A percentile compares a stretch with the other conserved stretches of the same genome.
Evolutionary conservation across 2,888 invertebrate genomes (phyloP).

Genomic region (Pristionchus maxplancki): DNA sequence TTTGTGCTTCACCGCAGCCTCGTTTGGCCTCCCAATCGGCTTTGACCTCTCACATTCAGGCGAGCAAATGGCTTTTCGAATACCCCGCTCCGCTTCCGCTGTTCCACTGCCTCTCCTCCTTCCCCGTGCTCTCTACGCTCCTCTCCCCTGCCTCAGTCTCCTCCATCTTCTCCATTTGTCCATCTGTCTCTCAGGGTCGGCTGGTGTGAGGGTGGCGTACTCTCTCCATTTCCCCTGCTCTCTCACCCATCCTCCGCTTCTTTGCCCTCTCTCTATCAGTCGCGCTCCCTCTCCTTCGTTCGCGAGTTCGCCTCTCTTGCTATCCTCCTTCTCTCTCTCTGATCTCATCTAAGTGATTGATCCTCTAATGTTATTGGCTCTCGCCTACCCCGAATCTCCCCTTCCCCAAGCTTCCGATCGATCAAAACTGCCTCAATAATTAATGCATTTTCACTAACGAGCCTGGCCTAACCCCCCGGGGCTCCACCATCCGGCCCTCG

Average conservation of each 20-base stretch:
- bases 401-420: background rate
- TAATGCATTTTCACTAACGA: constrained; percentile 12
- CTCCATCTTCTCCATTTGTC: constrained; percentile 10
- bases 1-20: background rate
- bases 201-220: constrained; percentile 20
- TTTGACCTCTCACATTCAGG: background rate
- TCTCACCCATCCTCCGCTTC: background rate
- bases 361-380: constrained; percentile 28
- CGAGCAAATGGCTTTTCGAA: constrained; percentile 15
- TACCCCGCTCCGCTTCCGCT: background rate
- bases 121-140: background rate
- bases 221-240: constrained; percentile 9
- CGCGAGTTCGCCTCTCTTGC: background rate
- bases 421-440: constrained; percentile 13
- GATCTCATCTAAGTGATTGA: constrained; percentile 31
- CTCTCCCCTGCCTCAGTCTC: background rate
- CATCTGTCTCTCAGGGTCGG: constrained; percentile 37
- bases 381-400: background rate
- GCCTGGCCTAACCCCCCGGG: background rate
- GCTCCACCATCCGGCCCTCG: background rate
- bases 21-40: background rate
- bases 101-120: background rate
- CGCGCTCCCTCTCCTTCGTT: constrained; percentile 2
- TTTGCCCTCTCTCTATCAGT: constrained; percentile 18
- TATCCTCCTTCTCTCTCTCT: background rate